phyloP scores from a whole-genome alignment of 2,888 invertebrate genomes.

The Brachypterus glaber region DNA sequence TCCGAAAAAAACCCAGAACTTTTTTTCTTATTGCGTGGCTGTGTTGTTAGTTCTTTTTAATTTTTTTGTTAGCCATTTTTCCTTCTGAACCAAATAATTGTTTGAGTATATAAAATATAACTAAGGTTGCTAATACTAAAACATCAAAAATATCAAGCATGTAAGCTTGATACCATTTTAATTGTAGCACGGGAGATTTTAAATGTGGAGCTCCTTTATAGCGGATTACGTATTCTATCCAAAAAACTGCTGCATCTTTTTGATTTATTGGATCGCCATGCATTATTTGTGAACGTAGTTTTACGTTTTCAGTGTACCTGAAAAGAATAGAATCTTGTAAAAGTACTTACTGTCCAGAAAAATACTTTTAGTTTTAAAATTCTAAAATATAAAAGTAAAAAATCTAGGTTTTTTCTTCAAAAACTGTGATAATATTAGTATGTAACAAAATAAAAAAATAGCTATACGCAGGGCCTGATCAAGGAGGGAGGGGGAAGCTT shows the following conservation, averaged over 20 bases:
- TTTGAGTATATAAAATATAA: constrained; percentile 18
- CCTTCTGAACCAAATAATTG: constrained; percentile 6
- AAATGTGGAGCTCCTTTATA: constrained; percentile 15
- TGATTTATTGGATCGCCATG: constrained; percentile 14
- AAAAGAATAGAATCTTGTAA: constrained; percentile 8
- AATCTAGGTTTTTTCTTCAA: too few relatives aligned
- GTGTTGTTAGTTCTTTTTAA: not conserved
- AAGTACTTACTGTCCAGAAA: too few relatives aligned
- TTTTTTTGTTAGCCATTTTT: not conserved
- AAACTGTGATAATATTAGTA: too few relatives aligned
- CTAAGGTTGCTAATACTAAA: constrained; percentile 12
- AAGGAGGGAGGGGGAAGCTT: too few relatives aligned
- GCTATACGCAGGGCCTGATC: too few relatives aligned
- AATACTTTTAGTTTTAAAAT: too few relatives aligned
- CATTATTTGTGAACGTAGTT: constrained; percentile 9
- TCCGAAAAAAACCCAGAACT: too few relatives aligned
- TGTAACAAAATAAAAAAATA: too few relatives aligned
- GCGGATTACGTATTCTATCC: constrained; percentile 17
- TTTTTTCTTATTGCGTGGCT: too few relatives aligned
- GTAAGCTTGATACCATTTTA: constrained; percentile 14
- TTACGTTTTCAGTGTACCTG: constrained; percentile 14
- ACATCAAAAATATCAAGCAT: constrained; percentile 17
- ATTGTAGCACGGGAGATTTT: constrained; percentile 13
- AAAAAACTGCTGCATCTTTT: constrained; percentile 14
- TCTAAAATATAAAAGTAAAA: too few relatives aligned